These are phyloP conservation scores for Sarcophaga rosellei DNA, from an alignment of 2,888 invertebrate genomes.

Conservation along the genomic window DNA sequence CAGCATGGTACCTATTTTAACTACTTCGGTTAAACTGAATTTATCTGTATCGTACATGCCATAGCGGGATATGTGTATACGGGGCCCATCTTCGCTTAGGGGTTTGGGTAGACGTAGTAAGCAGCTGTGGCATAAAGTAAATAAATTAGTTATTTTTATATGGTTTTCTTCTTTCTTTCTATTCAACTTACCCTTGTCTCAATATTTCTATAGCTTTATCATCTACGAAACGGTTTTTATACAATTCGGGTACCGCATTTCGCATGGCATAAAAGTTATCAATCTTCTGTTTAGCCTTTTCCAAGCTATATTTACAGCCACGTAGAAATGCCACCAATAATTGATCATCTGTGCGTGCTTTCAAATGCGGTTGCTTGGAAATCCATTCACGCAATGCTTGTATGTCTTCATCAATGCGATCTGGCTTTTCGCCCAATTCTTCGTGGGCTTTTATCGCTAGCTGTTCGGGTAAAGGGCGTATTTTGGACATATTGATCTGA, in stretches of 20 bases:
- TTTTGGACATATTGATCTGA: constrained; percentile 71
- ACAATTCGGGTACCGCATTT: constrained; percentile 84
- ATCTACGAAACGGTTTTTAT: constrained; percentile 79
- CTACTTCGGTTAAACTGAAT: constrained; percentile 82
- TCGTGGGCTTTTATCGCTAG: constrained; percentile 80
- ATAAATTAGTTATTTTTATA: neutral
- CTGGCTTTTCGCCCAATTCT: constrained; percentile 82
- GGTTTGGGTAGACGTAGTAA: constrained; percentile 78
- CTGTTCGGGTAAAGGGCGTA: constrained; percentile 76
- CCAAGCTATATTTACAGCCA: constrained; percentile 83
- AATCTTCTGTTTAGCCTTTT: constrained; percentile 83
- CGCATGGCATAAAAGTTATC: constrained; percentile 84
- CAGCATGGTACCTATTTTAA: constrained; percentile 84
- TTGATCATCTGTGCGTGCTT: constrained; percentile 81
- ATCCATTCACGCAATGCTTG: constrained; percentile 82
- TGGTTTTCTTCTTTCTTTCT: neutral
- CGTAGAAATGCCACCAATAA: constrained; percentile 83
- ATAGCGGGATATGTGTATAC: constrained; percentile 83
- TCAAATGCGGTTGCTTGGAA: constrained; percentile 82
- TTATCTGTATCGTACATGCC: constrained; percentile 82
- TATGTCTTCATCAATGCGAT: constrained; percentile 78
- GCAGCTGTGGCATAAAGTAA: constrained; percentile 71
- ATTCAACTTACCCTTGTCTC: constrained; percentile 75
- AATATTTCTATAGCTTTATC: constrained; percentile 76
- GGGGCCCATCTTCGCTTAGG: constrained; percentile 81